phyloP scores from a whole-genome alignment of 2,113 vertebrate species.

The Crotalus tigris region DNA sequence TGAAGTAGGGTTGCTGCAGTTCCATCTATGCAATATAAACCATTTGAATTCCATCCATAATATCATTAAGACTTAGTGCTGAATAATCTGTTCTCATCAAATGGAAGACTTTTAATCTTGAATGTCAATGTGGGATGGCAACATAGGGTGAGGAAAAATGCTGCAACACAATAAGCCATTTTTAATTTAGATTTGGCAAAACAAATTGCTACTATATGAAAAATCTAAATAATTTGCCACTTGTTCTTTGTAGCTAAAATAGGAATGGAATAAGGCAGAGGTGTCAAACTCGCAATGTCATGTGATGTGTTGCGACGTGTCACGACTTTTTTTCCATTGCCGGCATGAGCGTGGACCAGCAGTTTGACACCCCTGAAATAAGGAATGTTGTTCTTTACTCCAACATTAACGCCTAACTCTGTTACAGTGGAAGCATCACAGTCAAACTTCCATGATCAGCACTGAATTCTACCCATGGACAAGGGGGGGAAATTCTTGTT shows the following conservation, averaged over 20 bases:
- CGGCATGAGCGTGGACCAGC: too few relatives aligned
- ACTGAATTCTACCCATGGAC: too few relatives aligned
- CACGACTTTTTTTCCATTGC: too few relatives aligned
- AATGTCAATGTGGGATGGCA: not conserved
- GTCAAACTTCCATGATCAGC: not conserved
- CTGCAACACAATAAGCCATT: not conserved
- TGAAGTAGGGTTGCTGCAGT: not conserved
- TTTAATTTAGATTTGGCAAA: not conserved
- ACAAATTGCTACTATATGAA: not conserved
- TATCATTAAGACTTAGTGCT: not conserved
- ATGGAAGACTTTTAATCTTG: not conserved
- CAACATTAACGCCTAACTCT: not conserved
- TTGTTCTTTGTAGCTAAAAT: not conserved
- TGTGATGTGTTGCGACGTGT: too few relatives aligned
- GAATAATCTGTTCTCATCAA: not conserved
- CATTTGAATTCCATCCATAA: not conserved
- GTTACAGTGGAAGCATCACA: not conserved
- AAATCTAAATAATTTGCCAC: not conserved
- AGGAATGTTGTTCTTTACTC: not conserved
- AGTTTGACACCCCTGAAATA: not conserved
- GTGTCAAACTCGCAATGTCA: too few relatives aligned
- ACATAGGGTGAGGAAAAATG: not conserved
- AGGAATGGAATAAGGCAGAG: not conserved
- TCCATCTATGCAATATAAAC: not conserved
- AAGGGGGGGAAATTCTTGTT: too few relatives aligned